Percentiles rank a stretch among this genome's conserved stretches.
These are phyloP conservation scores for Elmis aenea DNA, from an alignment of 2,888 invertebrate species.

Conservation along the genomic window DNA sequence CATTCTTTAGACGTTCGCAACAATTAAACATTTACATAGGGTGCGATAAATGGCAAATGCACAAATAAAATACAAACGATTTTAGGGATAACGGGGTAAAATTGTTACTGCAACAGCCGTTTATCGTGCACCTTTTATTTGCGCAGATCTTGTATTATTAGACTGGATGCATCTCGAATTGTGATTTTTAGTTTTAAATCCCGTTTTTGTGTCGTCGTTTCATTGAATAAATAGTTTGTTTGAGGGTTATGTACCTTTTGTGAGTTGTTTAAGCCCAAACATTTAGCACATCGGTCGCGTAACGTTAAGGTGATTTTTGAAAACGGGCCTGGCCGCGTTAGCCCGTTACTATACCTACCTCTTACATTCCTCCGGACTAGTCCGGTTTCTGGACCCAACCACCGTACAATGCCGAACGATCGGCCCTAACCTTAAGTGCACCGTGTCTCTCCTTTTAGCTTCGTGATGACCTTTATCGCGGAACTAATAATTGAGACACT, in stretches of 20 bases:
- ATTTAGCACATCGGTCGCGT: constrained; percentile 21
- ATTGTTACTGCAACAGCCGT: constrained; percentile 18
- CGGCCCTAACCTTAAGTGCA: constrained; percentile 14
- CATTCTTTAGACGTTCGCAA: too few relatives aligned
- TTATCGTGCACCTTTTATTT: constrained; percentile 10
- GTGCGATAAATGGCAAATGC: constrained; percentile 19
- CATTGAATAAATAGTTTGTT: constrained; percentile 9
- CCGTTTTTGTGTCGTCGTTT: constrained; percentile 7
- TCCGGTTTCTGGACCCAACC: constrained; percentile 17
- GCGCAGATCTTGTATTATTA: constrained; percentile 9
- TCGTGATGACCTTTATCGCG: constrained; percentile 2
- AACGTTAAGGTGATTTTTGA: constrained; percentile 17
- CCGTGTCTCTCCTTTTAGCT: constrained; percentile 10
- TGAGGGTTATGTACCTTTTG: constrained; percentile 9
- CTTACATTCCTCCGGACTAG: constrained; percentile 13
- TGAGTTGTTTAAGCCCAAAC: constrained; percentile 21
- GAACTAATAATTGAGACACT: constrained; percentile 4
- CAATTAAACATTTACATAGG: too few relatives aligned
- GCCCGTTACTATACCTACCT: constrained; percentile 19
- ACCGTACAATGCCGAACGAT: constrained; percentile 16
- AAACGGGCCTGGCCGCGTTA: constrained; percentile 19
- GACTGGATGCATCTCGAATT: constrained; percentile 9
- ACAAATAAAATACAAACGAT: constrained; percentile 23
- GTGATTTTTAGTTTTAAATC: constrained; percentile 12
- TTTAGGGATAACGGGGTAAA: constrained; percentile 29